These are phyloP conservation scores for Argentina silus DNA, from an alignment of 2,797 vertebrate genomes.

Conservation along the genomic window DNA sequence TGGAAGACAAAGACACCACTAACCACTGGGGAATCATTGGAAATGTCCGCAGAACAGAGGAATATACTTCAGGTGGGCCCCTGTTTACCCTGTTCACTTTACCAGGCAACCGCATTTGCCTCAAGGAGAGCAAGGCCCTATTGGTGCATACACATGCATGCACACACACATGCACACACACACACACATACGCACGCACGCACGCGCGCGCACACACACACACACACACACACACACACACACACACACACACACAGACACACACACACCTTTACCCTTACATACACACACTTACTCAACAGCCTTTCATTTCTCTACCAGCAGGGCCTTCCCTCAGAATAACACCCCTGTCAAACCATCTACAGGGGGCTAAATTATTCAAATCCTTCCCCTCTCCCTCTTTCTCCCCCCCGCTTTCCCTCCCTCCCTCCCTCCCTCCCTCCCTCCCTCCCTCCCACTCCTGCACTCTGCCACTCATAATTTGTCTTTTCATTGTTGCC, in stretches of 20 bases:
- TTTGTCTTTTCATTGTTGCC: conserved; percentile 95
- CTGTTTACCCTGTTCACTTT: too few species aligned
- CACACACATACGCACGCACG: conserved; percentile 37
- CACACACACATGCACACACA: not conserved
- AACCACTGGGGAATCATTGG: too few species aligned
- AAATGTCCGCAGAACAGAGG: too few species aligned
- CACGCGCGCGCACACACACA: conserved; percentile 61
- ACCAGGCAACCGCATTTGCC: too few species aligned
- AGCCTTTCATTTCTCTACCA: conserved; percentile 88
- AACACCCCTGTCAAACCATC: conserved; percentile 96
- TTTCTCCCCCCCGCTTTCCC: conserved; percentile 87
- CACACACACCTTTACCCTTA: conserved; percentile 33
- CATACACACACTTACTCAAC: conserved; percentile 78
- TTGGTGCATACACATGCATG: too few species aligned
- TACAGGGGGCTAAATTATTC: conserved; percentile 88
- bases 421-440: conserved; percentile 48
- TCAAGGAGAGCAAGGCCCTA: too few species aligned
- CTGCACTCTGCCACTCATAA: conserved; percentile 86
- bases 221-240: conserved; percentile 26
- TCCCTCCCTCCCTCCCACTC: conserved; percentile 51
- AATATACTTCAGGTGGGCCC: too few species aligned
- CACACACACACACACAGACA: conserved; percentile 34
- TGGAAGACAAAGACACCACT: too few species aligned
- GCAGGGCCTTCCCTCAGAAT: conserved; percentile 88
- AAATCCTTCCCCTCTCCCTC: not conserved